Conservation (phyloP, 2,797 vertebrate species). For the Setipinna tenuifilis region DNA sequence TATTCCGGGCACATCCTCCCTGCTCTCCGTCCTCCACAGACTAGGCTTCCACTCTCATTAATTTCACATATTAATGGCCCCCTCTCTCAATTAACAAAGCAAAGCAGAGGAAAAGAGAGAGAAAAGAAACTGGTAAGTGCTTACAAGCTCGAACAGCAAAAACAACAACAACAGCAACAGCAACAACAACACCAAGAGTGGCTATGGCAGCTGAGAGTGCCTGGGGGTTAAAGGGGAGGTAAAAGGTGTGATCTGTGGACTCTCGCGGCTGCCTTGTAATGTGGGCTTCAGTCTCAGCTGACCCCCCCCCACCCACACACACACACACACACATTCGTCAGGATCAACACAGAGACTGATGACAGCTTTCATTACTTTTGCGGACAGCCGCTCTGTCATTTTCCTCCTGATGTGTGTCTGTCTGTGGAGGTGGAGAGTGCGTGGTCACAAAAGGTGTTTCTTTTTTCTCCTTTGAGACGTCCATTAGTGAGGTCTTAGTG, state of each 20-base stretch:
- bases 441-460: neutral
- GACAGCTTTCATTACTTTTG: neutral
- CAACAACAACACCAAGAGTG: neutral
- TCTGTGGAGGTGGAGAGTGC: neutral
- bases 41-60: slow-evolving; percentile 46
- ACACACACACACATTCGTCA: too few relatives aligned
- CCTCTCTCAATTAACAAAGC: slow-evolving; percentile 55
- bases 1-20: slow-evolving; percentile 44
- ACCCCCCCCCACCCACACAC: neutral
- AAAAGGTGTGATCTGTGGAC: neutral
- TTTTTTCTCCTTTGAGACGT: neutral
- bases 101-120: slow-evolving; percentile 32
- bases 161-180: neutral
- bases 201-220: neutral
- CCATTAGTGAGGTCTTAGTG: neutral
- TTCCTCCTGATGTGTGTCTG: neutral
- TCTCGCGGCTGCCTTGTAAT: neutral
- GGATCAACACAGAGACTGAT: neutral
- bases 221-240: neutral
- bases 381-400: neutral
- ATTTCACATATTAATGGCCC: slow-evolving; percentile 57
- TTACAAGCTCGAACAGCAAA: slow-evolving; percentile 38
- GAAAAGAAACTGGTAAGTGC: slow-evolving; percentile 34
- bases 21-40: slow-evolving; percentile 29
- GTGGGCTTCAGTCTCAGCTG: neutral